Conservation (phyloP, 2,113 vertebrate genomes). For the Geococcyx californianus region DNA sequence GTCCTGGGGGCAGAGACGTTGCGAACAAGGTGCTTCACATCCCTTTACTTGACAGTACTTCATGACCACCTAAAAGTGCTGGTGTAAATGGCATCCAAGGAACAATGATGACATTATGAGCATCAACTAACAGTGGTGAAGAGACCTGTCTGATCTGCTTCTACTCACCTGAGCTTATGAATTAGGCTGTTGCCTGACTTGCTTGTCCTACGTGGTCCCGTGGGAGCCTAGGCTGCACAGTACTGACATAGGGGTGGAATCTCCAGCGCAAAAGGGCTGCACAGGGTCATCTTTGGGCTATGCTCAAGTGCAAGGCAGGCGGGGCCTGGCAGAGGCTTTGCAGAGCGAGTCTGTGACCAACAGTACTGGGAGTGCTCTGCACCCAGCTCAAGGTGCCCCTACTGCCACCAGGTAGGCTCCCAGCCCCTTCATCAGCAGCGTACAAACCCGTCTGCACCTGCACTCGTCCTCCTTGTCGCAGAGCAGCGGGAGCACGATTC, state of each 20-base stretch:
- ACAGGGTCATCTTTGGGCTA: neutral
- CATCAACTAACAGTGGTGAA: neutral
- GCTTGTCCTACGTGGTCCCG: fast-evolving
- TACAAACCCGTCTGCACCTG: neutral
- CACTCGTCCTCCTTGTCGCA: neutral
- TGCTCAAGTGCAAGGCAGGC: neutral
- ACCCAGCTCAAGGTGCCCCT: neutral
- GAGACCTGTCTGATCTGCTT: neutral
- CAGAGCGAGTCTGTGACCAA: neutral
- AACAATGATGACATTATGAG: neutral
- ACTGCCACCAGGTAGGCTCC: fast-evolving
- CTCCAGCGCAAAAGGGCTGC: neutral
- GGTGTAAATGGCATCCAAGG: neutral
- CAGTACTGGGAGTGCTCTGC: neutral
- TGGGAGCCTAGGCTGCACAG: neutral
- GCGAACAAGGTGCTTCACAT: neutral
- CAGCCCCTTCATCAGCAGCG: neutral
- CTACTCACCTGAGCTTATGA: neutral
- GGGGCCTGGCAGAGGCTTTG: neutral
- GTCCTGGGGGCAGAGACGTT: neutral
- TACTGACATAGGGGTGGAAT: neutral
- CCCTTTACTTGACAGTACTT: neutral
- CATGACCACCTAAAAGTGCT: neutral
- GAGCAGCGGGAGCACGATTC: neutral
- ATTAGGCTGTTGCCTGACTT: neutral